Evolutionary conservation across 2,113 vertebrate species (phyloP), one percentile per base, ranked within the genome.

Genomic region (Clarias macrocephalus): DNA sequence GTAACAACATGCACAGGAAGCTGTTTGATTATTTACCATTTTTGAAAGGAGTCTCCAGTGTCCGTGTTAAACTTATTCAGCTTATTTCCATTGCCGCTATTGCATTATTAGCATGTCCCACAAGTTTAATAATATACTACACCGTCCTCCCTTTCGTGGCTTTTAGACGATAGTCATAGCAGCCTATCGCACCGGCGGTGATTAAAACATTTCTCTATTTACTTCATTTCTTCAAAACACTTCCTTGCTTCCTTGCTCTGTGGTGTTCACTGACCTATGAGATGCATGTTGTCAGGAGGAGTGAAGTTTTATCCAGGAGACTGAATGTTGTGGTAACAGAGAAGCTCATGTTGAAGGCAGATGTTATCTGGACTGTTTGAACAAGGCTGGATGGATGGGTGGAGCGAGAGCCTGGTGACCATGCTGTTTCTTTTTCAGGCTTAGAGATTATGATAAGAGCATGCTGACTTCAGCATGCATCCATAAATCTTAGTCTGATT

Each of bases 381-480:
- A 87, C 82, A 42, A 65, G 83, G 59, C 59, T 81, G 80, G 82
- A 88, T 79, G 75, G 87, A 80, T 80, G 79, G 56, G 79, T 60
- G 18, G 79, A 80, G 54, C 2, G 84, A 83, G 73, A 88, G 63
- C 56, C 81, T 87, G 83, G 66, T 85, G 62, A 83, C 83, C 68
- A 70, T 18, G 54, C 65, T 86, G 73, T 63, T 80, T 85, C 68
- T 87, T 85, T 85, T 85, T 75, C 85, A 56, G 23, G 42, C 85
- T 85, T 52, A 73, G 57, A 48, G 66, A 65, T 83, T 76, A 57
- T 57, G 88, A 90, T 87, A 90, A 90, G 88, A 68, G 37, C 85
- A 73, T 65, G 37, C 66, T 90, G 85, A 86, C 80, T 76, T 85
- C 72, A 28, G n/a, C 57, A 87, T 56, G 30, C 62, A 63, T 68